Conservation (phyloP, 2,113 vertebrate genomes). For the Cyrtonyx montezumae region DNA sequence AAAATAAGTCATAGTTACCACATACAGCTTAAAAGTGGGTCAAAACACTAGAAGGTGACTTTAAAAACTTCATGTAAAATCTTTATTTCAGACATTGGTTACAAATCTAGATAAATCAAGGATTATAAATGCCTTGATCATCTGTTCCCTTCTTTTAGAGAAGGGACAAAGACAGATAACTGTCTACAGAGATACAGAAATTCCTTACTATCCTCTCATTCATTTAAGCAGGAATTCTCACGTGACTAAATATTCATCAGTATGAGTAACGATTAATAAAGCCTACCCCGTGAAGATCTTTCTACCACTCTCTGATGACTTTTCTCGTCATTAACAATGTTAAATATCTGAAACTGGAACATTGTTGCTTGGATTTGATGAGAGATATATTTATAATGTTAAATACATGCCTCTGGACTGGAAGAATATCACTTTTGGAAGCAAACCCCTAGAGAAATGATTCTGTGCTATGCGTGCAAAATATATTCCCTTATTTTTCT, state of each 20-base stretch:
- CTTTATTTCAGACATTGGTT: background rate
- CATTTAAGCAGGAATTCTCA: background rate
- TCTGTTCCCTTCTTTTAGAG: background rate
- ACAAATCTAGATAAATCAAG: background rate
- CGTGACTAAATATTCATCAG: background rate
- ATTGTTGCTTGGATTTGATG: background rate
- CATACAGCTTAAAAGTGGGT: background rate
- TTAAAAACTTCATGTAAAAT: background rate
- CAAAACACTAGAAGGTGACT: background rate
- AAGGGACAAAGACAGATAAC: background rate
- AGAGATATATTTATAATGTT: background rate
- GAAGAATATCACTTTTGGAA: background rate
- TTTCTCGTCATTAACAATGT: conserved; percentile 39
- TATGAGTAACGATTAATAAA: conserved; percentile 36
- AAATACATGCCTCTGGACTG: background rate
- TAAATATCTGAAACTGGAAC: background rate
- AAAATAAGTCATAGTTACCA: background rate
- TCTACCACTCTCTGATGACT: conserved; percentile 5
- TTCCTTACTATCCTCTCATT: background rate
- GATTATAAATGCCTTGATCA: background rate
- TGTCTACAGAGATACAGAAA: background rate
- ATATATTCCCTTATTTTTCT: background rate
- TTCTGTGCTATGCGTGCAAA: background rate
- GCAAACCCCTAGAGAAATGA: background rate
- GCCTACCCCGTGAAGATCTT: background rate